These are phyloP conservation scores for Tenthredo livida DNA, from an alignment of 2,888 invertebrate genomes.

Conservation along the genomic window DNA sequence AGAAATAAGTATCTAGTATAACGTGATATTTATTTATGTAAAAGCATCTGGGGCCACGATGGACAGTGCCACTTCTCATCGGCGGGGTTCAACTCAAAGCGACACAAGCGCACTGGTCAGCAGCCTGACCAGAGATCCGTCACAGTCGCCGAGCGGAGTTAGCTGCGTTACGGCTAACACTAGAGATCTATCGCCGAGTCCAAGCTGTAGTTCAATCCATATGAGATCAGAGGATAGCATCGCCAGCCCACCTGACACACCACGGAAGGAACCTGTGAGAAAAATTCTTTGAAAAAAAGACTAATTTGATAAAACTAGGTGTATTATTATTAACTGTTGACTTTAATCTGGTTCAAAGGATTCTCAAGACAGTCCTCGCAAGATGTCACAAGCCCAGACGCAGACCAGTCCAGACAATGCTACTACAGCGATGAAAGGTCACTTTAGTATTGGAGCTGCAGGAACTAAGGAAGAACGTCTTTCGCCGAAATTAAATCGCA, in stretches of 20 bases:
- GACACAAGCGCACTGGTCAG: constrained; percentile 83
- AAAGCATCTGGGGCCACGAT: constrained; percentile 77
- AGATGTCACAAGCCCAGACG: constrained; percentile 79
- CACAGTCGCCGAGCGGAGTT: constrained; percentile 81
- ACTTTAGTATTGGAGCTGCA: constrained; percentile 83
- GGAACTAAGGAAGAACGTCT: constrained; percentile 80
- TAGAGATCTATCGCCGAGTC: constrained; percentile 81
- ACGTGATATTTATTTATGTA: constrained; percentile 42
- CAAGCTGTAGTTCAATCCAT: constrained; percentile 80
- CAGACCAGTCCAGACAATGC: constrained; percentile 80
- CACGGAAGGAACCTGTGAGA: constrained; percentile 75
- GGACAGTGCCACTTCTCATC: constrained; percentile 77
- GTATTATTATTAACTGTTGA: constrained; percentile 53
- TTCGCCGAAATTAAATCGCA: constrained; percentile 81
- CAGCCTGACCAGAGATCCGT: constrained; percentile 83
- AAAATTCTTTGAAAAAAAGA: background rate
- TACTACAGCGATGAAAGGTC: constrained; percentile 77
- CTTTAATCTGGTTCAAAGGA: constrained; percentile 66
- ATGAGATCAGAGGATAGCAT: constrained; percentile 79
- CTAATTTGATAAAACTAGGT: background rate
- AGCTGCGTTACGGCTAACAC: constrained; percentile 77
- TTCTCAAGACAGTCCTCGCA: constrained; percentile 73
- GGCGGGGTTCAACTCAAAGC: constrained; percentile 81
- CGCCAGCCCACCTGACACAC: constrained; percentile 79
- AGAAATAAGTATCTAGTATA: background rate